A percentile compares a stretch with the other conserved stretches of the same genome.
Conservation (phyloP, 1,140 invertebrate genomes). For the Proales similis region DNA sequence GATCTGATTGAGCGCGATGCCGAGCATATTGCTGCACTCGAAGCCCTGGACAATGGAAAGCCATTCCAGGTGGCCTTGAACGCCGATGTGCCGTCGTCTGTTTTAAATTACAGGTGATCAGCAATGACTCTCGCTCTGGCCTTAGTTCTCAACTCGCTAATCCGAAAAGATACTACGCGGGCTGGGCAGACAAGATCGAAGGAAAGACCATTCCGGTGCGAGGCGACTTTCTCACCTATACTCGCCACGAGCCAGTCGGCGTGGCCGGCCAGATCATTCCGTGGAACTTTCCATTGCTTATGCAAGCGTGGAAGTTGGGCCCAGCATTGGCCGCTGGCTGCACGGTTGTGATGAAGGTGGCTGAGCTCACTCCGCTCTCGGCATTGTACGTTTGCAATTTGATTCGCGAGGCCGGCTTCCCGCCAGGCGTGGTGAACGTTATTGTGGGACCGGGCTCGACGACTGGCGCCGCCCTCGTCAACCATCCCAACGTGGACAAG, state of each 20-base stretch:
- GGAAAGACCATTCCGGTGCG: constrained; percentile 78
- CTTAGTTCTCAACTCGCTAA: constrained; percentile 39
- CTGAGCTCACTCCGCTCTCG: constrained; percentile 85
- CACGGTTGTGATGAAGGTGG: constrained; percentile 78
- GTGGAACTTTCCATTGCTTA: constrained; percentile 73
- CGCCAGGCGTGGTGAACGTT: constrained; percentile 42
- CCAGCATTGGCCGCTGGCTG: constrained; percentile 80
- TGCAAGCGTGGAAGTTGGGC: constrained; percentile 90
- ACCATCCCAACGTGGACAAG: constrained; percentile 48
- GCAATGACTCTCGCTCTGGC: not conserved
- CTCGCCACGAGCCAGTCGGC: constrained; percentile 88
- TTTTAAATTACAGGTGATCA: constrained; percentile 9
- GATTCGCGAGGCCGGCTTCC: constrained; percentile 61
- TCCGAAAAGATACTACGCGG: constrained; percentile 60
- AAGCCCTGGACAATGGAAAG: constrained; percentile 83
- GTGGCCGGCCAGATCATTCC: constrained; percentile 93
- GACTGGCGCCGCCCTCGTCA: constrained; percentile 45
- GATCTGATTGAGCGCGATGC: constrained; percentile 68
- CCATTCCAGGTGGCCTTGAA: constrained; percentile 57
- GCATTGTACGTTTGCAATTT: constrained; percentile 72
- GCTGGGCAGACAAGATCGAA: constrained; percentile 81
- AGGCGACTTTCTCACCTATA: constrained; percentile 78
- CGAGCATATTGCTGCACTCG: constrained; percentile 66
- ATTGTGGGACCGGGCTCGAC: constrained; percentile 44
- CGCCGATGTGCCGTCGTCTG: constrained; percentile 40